Percentiles rank a stretch among this genome's conserved stretches.
Conservation (phyloP, 2,113 vertebrate genomes). For the Sturnira hondurensis region DNA sequence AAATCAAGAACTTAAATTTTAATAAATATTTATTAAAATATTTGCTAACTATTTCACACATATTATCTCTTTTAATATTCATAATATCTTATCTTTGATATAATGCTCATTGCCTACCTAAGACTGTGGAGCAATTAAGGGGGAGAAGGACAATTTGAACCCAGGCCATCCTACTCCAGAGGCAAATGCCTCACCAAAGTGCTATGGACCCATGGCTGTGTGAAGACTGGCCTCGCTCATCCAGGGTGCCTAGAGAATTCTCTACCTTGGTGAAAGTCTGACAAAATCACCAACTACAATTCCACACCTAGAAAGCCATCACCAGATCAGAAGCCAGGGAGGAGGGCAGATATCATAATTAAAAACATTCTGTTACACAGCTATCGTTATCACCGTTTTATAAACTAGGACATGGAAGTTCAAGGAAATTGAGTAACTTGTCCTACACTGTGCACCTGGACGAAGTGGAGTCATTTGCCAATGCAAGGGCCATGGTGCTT, state of each 20-base stretch:
- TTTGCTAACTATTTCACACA: background rate
- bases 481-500: background rate
- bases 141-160: background rate
- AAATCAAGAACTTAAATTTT: background rate
- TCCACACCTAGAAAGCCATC: background rate
- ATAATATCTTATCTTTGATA: background rate
- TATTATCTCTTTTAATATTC: background rate
- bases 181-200: accelerated
- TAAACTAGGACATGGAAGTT: background rate
- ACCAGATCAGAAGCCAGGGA: background rate
- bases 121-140: background rate
- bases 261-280: background rate
- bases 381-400: background rate
- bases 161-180: background rate
- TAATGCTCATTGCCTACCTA: background rate
- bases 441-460: background rate
- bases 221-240: accelerated
- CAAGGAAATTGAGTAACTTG: background rate
- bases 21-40: background rate
- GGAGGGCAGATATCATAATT: background rate
- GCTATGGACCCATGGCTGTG: background rate
- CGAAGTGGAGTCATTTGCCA: background rate
- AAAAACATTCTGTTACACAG: background rate
- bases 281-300: background rate
- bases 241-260: background rate